Evolutionary conservation across 1,140 invertebrate species (phyloP), one percentile per base, ranked within the genome.

Genomic region (Achroia grisella): DNA sequence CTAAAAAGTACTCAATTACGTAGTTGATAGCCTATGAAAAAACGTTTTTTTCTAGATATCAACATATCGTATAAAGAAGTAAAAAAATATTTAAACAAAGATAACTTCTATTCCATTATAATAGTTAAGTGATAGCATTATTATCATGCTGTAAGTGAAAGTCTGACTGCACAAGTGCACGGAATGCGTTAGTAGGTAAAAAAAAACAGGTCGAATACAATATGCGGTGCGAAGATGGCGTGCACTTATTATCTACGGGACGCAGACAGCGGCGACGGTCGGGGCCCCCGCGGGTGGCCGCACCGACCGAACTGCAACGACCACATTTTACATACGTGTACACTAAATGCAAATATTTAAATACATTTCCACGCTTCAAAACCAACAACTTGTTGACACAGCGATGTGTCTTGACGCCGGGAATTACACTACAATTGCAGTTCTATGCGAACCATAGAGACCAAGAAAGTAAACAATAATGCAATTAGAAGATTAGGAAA

Each of bases 211-310:
- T 60, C 58, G 56, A 48, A 15, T 28, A 52, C 52, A 51, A 52
- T 66, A 65, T 65, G 64, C 67, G 58, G 55, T 52, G 52, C 69
- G 71, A 70, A 73, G 62, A 64, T 61, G 60, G 41, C 61, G 61
- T 77, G 74, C 74, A 78, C 70, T 79, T 68, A 70, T 75, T 76
- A 76, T 77, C 71, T 72, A 73, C 75, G 66, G 59, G 60, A 53
- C 56, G 59, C 57, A 44, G 57, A 45, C 50, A 54, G 40, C 66
- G 57, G 47, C 50, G 56, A 42, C 66, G 56, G 17, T 23, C 63
- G 72, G 61, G 78, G 78, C 73, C 66, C 71, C 67, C 56, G 4
- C 63, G 78, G 78, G 76, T 78, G 69, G 71, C 52, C 55, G 17
- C 56, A 46, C 40, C 56, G 52, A 62, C 64, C 68, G 62, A 69